Evolutionary conservation across 2,113 vertebrate genomes (phyloP).

Genomic region (Vulpes ferrilata): DNA sequence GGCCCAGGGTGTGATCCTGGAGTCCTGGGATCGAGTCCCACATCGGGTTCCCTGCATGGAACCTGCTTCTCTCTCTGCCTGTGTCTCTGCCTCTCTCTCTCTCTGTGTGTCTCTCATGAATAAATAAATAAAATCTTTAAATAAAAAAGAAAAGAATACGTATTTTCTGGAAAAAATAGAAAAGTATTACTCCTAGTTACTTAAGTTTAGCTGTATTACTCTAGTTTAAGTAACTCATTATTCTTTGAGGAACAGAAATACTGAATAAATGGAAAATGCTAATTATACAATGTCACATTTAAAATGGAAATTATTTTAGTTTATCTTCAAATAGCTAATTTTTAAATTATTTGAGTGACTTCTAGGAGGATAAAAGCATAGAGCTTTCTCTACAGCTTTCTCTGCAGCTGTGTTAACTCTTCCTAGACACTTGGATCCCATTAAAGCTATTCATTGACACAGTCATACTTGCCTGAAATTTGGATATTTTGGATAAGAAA

Average conservation of each 20-base stretch:
- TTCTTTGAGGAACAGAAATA: slow-evolving; percentile 50
- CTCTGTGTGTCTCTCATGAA: no score
- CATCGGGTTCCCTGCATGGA: no score
- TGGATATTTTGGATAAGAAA: slow-evolving; percentile 10
- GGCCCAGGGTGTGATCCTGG: no score
- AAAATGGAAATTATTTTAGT: slow-evolving; percentile 64
- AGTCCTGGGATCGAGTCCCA: no score
- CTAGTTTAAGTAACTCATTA: slow-evolving; percentile 44
- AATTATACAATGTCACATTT: slow-evolving; percentile 17
- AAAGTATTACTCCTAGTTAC: not conserved
- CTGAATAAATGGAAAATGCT: slow-evolving; percentile 40
- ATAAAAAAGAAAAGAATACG: not conserved
- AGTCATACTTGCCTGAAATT: not conserved
- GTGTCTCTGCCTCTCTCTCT: no score
- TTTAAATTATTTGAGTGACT: slow-evolving; percentile 67
- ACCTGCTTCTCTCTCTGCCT: no score
- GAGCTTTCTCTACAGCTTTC: not conserved
- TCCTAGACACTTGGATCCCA: not conserved
- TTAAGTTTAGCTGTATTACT: not conserved
- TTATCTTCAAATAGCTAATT: slow-evolving; percentile 54
- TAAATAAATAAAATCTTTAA: no score
- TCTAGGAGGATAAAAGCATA: slow-evolving; percentile 29
- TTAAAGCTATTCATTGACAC: not conserved
- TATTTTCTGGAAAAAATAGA: slow-evolving; percentile 35
- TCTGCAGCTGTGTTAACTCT: not conserved